A percentile compares a stretch with the other conserved stretches of the same genome.
Conservation (phyloP, 1,140 invertebrate species). For the Cephus cinctus region DNA sequence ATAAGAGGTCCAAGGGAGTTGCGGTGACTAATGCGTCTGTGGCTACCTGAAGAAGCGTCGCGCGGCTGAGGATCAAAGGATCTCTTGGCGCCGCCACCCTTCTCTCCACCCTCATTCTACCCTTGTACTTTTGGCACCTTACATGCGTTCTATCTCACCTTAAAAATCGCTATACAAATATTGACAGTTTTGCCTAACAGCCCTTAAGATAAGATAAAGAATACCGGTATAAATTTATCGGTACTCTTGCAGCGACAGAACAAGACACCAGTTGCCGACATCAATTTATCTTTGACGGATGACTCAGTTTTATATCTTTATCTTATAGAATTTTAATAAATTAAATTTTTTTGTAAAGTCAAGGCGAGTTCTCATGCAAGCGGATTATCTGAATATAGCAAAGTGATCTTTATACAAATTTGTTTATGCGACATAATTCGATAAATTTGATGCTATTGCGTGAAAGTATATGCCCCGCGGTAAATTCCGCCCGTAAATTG, state of each 20-base stretch:
- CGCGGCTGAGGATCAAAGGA: constrained; percentile 54
- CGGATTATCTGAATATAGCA: no score
- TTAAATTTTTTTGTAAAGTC: no score
- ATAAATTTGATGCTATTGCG: constrained; percentile 24
- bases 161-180: no score
- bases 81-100: constrained; percentile 49
- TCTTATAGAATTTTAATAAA: neutral
- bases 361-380: no score
- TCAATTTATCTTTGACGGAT: neutral
- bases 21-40: constrained; percentile 58
- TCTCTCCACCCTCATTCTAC: constrained; percentile 27
- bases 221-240: neutral
- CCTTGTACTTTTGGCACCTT: constrained; percentile 17
- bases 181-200: no score
- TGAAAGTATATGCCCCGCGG: constrained; percentile 12
- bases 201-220: no score
- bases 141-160: no score
- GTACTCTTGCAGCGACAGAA: neutral
- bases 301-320: neutral
- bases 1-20: constrained; percentile 31
- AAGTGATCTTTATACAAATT: no score
- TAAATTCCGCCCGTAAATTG: constrained; percentile 34
- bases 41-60: constrained; percentile 54
- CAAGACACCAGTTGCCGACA: no score
- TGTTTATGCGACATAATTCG: constrained; percentile 21